Conservation (phyloP, 2,888 invertebrate species). For the Lasioglossum calceatum region DNA sequence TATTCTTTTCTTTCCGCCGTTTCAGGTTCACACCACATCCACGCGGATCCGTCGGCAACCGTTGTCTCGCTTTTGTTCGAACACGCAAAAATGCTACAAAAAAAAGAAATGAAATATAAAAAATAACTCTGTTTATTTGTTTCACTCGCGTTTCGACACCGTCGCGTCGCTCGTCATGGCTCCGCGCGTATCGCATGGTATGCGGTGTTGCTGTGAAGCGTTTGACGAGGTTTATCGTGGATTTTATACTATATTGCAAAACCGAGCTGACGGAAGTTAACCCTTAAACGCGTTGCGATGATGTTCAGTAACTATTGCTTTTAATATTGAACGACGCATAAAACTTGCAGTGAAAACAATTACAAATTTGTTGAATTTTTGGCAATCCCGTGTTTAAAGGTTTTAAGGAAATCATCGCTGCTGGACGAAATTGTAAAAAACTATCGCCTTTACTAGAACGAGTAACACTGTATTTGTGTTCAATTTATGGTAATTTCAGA, state of each 20-base stretch:
- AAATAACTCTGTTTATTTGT: not conserved
- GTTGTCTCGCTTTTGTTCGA: not conserved
- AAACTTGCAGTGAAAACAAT: not conserved
- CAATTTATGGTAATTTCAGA: not conserved
- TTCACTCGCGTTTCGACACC: not conserved
- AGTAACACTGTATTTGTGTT: not conserved
- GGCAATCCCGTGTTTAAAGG: no score
- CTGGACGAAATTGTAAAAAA: not conserved
- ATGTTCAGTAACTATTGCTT: not conserved
- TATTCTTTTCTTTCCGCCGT: slow-evolving; percentile 1
- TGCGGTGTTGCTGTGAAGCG: not conserved
- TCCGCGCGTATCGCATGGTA: not conserved
- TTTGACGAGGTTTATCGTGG: not conserved
- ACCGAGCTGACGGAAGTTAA: not conserved
- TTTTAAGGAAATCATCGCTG: not conserved
- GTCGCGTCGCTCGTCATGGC: not conserved
- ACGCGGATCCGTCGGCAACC: not conserved
- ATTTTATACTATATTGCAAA: not conserved
- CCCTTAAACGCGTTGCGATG: not conserved
- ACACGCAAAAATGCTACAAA: not conserved
- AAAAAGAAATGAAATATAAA: not conserved
- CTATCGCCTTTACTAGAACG: not conserved
- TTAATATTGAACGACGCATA: not conserved
- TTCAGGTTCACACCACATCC: not conserved
- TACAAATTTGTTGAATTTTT: not conserved